Evolutionary conservation across 2,888 invertebrate genomes (phyloP).

Genomic region (Drosophila affinis): DNA sequence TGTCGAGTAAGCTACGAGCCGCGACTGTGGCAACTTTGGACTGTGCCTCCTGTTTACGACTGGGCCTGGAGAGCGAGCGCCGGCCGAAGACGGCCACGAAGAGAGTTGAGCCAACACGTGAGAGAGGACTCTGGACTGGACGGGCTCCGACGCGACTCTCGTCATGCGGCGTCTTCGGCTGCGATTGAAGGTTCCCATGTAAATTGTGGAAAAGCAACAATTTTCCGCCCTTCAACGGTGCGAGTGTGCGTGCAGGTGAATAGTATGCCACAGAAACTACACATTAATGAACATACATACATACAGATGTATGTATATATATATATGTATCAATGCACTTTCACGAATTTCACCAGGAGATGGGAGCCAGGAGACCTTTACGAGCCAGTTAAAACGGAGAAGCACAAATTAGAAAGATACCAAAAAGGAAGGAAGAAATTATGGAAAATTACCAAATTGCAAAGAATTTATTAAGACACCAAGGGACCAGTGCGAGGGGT

Average conservation of each 20-base stretch:
- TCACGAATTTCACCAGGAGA: slow-evolving; percentile 36
- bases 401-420: slow-evolving; percentile 17
- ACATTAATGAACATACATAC: not conserved
- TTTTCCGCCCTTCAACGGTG: slow-evolving; percentile 46
- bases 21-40: slow-evolving; percentile 63
- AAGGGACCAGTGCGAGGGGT: no score
- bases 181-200: slow-evolving; percentile 34
- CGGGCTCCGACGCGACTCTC: not conserved
- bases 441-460: slow-evolving; percentile 23
- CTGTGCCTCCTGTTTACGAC: slow-evolving; percentile 36
- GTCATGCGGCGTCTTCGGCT: slow-evolving; percentile 45
- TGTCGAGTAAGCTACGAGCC: slow-evolving; percentile 69
- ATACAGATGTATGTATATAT: not conserved
- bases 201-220: slow-evolving; percentile 58
- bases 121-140: not conserved
- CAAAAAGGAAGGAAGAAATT: slow-evolving; percentile 19
- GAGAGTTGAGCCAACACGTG: slow-evolving; percentile 2
- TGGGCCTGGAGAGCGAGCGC: slow-evolving; percentile 19
- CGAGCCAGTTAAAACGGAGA: slow-evolving; percentile 20
- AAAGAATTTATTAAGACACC: not conserved
- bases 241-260: slow-evolving; percentile 19
- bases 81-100: not conserved
- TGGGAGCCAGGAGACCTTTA: not conserved
- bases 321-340: slow-evolving; percentile 9
- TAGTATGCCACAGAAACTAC: slow-evolving; percentile 13